Conservation (phyloP, 2,797 vertebrate genomes). For the Nannoperca australis region DNA sequence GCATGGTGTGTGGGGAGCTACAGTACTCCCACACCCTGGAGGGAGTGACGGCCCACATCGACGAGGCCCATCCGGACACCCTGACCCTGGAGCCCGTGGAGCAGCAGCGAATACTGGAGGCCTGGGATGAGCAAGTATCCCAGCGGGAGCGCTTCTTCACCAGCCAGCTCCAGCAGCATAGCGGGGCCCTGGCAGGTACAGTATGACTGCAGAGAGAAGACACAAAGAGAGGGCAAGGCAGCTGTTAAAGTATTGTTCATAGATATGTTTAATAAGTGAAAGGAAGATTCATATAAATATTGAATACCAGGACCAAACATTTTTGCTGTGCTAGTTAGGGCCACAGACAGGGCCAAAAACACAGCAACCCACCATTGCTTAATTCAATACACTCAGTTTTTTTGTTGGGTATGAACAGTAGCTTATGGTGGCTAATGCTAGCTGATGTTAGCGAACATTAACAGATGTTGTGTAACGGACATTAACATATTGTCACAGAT, state of each 20-base stretch:
- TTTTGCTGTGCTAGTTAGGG: background rate
- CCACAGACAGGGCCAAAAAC: background rate
- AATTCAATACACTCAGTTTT: background rate
- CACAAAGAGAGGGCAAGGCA: background rate
- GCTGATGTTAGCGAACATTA: background rate
- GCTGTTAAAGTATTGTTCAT: background rate
- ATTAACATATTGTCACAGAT: background rate
- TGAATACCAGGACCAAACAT: background rate
- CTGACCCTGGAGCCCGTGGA: slow-evolving; percentile 83
- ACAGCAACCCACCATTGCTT: background rate
- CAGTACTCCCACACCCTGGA: slow-evolving; percentile 89
- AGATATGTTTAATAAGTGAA: background rate
- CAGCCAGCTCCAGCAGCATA: slow-evolving; percentile 85
- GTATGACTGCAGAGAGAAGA: background rate
- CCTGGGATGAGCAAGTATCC: slow-evolving; percentile 90
- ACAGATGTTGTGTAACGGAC: background rate
- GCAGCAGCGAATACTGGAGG: slow-evolving; percentile 85
- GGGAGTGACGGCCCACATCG: slow-evolving; percentile 88
- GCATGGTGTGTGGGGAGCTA: slow-evolving; percentile 91
- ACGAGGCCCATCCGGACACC: slow-evolving; percentile 89
- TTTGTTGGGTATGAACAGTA: background rate
- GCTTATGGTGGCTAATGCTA: background rate
- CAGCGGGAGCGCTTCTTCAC: slow-evolving; percentile 85
- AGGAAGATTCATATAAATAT: background rate
- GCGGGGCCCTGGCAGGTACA: slow-evolving; percentile 68